A percentile compares a stretch with the other conserved stretches of the same genome.
Conservation (phyloP, 2,888 invertebrate species). For the Agonum fuliginosum region DNA sequence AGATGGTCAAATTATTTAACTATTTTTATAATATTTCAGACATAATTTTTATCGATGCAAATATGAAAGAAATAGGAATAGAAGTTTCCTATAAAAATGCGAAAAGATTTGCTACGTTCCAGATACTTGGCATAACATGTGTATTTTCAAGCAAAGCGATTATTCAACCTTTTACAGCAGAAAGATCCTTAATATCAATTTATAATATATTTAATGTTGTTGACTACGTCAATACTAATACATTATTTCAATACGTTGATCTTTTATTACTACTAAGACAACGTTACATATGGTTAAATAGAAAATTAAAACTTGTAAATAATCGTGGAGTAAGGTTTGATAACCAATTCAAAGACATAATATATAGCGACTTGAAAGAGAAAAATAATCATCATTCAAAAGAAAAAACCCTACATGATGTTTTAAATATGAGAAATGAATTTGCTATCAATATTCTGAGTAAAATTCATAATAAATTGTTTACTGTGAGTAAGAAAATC, state of each 20-base stretch:
- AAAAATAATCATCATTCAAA: background rate
- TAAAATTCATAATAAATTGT: slow-evolving; percentile 63
- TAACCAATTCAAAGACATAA: background rate
- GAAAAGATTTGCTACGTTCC: slow-evolving; percentile 60
- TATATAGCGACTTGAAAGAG: background rate
- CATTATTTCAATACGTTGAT: slow-evolving; percentile 64
- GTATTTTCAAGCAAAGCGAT: slow-evolving; percentile 62
- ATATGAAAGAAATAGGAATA: slow-evolving; percentile 59
- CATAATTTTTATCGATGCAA: slow-evolving; percentile 43
- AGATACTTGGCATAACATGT: slow-evolving; percentile 62
- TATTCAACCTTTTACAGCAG: slow-evolving; percentile 61
- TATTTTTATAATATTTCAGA: background rate
- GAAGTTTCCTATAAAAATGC: slow-evolving; percentile 62
- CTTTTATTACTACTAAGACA: slow-evolving; percentile 63
- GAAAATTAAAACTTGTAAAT: slow-evolving; percentile 56
- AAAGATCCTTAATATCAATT: slow-evolving; percentile 58
- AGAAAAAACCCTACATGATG: background rate
- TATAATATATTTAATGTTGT: slow-evolving; percentile 64
- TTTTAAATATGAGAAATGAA: slow-evolving; percentile 3
- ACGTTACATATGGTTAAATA: slow-evolving; percentile 64
- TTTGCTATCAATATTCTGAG: slow-evolving; percentile 49
- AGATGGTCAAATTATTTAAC: no score
- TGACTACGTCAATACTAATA: slow-evolving; percentile 64
- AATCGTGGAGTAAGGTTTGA: no score
- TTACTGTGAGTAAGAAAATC: slow-evolving; percentile 61